These are phyloP conservation scores for Ephialtes manifestator DNA, from an alignment of 2,888 invertebrate species.

Conservation along the genomic window DNA sequence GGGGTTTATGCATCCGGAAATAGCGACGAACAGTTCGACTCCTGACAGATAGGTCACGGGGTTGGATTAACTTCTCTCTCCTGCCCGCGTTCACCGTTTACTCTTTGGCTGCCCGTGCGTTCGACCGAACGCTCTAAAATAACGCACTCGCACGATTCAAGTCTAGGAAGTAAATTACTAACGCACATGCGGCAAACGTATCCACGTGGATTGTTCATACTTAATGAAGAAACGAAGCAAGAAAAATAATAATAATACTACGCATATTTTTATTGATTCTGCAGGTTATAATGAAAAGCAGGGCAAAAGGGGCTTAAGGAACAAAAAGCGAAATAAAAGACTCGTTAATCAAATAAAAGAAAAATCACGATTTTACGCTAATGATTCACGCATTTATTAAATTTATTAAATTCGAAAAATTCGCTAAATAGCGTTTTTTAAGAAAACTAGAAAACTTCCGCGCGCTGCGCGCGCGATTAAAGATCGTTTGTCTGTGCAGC, in stretches of 20 bases:
- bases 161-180: background rate
- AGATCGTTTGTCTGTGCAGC: no score
- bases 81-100: constrained; percentile 3
- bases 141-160: constrained; percentile 11
- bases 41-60: constrained; percentile 80
- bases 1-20: constrained; percentile 73
- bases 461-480: no score
- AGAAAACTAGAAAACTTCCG: no score
- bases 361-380: no score
- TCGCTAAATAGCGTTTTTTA: no score
- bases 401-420: no score
- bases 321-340: background rate
- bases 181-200: background rate
- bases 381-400: no score
- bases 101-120: background rate
- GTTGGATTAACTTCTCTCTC: constrained; percentile 76
- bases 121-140: constrained; percentile 12
- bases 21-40: constrained; percentile 77
- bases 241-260: background rate
- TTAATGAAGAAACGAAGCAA: background rate
- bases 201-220: background rate
- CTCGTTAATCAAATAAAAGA: background rate
- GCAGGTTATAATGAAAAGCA: background rate
- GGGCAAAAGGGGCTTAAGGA: background rate
- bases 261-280: background rate